phyloP scores from a whole-genome alignment of 2,888 invertebrate species.

The Zygothrica quintamaculata region DNA sequence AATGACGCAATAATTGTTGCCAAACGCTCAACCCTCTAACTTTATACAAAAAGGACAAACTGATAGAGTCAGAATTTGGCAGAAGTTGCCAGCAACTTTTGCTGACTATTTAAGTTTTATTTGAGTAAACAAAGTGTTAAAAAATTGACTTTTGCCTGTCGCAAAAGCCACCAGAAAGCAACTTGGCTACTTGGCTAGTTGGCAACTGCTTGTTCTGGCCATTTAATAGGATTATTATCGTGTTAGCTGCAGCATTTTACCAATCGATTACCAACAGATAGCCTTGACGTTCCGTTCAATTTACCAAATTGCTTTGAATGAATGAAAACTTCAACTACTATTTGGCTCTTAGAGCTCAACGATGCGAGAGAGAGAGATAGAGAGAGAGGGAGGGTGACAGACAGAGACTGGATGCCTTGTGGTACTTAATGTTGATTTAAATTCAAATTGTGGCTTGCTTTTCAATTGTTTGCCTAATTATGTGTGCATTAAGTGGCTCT shows the following conservation, averaged over 20 bases:
- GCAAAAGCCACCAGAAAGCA: not conserved
- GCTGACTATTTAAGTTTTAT: slow-evolving; percentile 53
- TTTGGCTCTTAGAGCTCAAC: slow-evolving; percentile 30
- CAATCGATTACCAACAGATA: slow-evolving; percentile 60
- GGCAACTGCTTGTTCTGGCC: slow-evolving; percentile 48
- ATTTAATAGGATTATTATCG: slow-evolving; percentile 77
- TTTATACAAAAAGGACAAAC: slow-evolving; percentile 11
- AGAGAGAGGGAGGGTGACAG: no score
- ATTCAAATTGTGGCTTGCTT: slow-evolving; percentile 25
- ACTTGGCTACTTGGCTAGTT: no score
- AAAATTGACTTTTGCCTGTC: slow-evolving; percentile 64
- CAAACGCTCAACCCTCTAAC: slow-evolving; percentile 40
- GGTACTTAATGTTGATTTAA: slow-evolving; percentile 67
- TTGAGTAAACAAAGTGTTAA: slow-evolving; percentile 66
- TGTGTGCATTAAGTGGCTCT: slow-evolving; percentile 22
- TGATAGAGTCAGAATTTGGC: slow-evolving; percentile 17
- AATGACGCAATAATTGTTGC: slow-evolving; percentile 81
- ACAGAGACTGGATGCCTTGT: not conserved
- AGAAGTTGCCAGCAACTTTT: no score
- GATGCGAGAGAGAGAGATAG: slow-evolving; percentile 18
- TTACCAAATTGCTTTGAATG: slow-evolving; percentile 66
- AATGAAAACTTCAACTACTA: slow-evolving; percentile 66
- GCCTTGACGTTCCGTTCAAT: slow-evolving; percentile 71
- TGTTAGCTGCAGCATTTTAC: slow-evolving; percentile 63
- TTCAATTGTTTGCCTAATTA: slow-evolving; percentile 57